Base-by-base conservation (phyloP, 1,140 invertebrate genomes). In the Galleria mellonella region DNA sequence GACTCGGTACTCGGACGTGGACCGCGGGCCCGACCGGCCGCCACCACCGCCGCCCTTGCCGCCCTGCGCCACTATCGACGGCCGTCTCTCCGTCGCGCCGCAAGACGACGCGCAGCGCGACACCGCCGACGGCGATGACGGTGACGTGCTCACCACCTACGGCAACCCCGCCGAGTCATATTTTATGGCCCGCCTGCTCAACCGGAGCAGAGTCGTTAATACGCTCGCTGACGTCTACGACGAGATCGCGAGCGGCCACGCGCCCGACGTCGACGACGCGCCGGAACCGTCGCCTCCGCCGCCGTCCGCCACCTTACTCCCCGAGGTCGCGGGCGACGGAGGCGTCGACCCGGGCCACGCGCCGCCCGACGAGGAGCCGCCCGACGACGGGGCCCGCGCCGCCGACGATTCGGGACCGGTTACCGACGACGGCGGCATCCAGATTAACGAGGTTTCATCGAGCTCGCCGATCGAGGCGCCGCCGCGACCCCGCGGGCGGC, bases 391-490 rank as follows among this genome's bases (percentile, higher is more conserved):
- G 50, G 37, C 45, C 35, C 35, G 47, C 13, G 45, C 32, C 31
- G 23, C 12, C 29, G 32, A 12, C 12, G 33, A 35, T 14, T 31
- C 44, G 8, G 43, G 41, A 0, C 40, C 55, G 6, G 47, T 41
- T 0, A 41, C 54, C 9, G 69, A 74, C 32, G 82, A 87, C 48
- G 73, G 74, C 57, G 75, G 84, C 9, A 89, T 90, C 13, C 89
- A 90, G 66, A 89, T 90, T 37, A 88, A 90, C 61, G 89, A 90
- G 64, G 87, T 90, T 8, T 89, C 88, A 4, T 89, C 88, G 5
- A 88, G 86, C 48, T 86, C 85, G n/a, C 83, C 82, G 0, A 63
- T 68, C 9, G 82, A 83, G 11, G 66, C 51, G 0, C 76, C 84
- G n/a, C 66, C 66, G 13, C 53, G 73, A 7, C 38, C 63, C 5